These are phyloP conservation scores for Mellivora capensis DNA, from an alignment of 2,113 vertebrate genomes.

Conservation along the genomic window DNA sequence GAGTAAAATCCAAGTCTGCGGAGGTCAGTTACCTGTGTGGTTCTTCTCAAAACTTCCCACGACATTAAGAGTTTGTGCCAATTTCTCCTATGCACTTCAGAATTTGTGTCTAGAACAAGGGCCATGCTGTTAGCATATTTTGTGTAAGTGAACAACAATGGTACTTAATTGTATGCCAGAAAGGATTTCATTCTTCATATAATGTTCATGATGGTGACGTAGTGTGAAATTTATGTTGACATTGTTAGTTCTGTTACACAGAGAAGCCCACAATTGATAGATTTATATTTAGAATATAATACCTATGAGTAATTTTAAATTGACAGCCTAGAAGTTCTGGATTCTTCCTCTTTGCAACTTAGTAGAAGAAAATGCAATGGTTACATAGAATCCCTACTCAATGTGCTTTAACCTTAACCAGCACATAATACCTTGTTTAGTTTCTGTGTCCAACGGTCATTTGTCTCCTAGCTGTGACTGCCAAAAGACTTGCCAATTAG, in stretches of 20 bases:
- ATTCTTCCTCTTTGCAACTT: neutral
- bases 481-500: slow-evolving; percentile 53
- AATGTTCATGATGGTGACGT: neutral
- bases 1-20: neutral
- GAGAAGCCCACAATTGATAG: neutral
- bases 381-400: neutral
- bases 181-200: neutral
- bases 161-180: neutral
- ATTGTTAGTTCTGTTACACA: neutral
- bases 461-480: slow-evolving; percentile 4
- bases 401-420: neutral
- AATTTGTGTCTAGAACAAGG: neutral
- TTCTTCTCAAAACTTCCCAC: neutral
- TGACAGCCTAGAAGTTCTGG: neutral
- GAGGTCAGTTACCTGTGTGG: neutral
- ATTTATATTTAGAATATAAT: slow-evolving; percentile 5
- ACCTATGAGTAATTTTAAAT: neutral
- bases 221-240: neutral
- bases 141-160: neutral
- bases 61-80: neutral
- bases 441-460: slow-evolving; percentile 20
- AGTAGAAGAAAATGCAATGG: neutral
- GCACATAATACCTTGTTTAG: neutral
- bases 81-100: neutral
- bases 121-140: neutral